Percentiles rank a stretch among this genome's conserved stretches.
Conservation (phyloP, 1,140 invertebrate genomes). For the Tribolium madens region DNA sequence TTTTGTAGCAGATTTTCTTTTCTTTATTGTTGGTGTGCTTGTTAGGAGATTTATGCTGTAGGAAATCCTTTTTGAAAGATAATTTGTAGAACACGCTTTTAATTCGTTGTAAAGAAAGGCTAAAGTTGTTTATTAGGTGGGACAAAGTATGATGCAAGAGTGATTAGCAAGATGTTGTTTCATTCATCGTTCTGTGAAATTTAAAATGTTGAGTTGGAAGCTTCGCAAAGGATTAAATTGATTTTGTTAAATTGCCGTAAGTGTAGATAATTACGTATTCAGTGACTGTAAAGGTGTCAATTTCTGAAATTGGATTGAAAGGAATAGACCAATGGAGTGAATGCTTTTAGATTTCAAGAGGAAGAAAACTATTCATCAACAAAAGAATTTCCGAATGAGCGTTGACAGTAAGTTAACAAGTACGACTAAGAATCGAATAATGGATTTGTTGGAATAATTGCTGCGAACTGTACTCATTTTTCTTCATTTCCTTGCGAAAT, state of each 20-base stretch:
- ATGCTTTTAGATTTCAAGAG: background rate
- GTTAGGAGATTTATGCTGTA: conserved; percentile 22
- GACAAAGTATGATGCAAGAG: background rate
- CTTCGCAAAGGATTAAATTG: conserved; percentile 7
- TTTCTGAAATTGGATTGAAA: background rate
- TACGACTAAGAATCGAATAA: conserved; percentile 23
- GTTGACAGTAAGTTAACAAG: conserved; percentile 6
- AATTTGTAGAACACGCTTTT: conserved; percentile 26
- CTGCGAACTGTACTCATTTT: conserved; percentile 49
- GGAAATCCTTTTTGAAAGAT: conserved; percentile 20
- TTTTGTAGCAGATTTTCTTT: conserved; percentile 11
- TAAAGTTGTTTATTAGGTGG: conserved; percentile 17
- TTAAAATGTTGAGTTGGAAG: conserved; percentile 1
- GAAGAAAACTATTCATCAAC: conserved; percentile 15
- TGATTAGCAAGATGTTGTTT: conserved; percentile 16
- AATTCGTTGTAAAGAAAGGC: conserved; percentile 13
- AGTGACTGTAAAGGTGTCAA: conserved; percentile 3
- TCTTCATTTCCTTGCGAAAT: conserved; percentile 47
- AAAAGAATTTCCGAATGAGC: conserved; percentile 3
- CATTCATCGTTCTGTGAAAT: background rate
- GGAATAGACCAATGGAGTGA: conserved; percentile 1
- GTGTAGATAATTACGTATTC: conserved; percentile 11
- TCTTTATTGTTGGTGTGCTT: conserved; percentile 26
- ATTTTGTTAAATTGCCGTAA: conserved; percentile 16
- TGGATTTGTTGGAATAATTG: conserved; percentile 57